These are phyloP conservation scores for Oryctes rhinoceros DNA, from an alignment of 1,140 invertebrate species.

Conservation along the genomic window DNA sequence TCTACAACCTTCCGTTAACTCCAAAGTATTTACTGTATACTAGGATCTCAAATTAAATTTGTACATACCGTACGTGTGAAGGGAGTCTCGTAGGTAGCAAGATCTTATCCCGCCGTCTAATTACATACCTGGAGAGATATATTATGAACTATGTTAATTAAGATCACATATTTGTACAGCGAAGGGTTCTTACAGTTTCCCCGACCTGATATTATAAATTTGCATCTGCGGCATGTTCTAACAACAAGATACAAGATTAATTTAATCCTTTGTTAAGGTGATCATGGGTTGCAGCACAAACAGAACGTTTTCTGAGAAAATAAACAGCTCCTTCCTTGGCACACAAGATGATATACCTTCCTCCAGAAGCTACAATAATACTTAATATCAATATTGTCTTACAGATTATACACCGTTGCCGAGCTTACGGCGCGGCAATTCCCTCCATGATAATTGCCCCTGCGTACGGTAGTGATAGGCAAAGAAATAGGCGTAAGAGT, in stretches of 20 bases:
- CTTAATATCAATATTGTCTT: slow-evolving; percentile 39
- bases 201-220: slow-evolving; percentile 33
- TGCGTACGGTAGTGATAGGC: background rate
- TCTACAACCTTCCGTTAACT: background rate
- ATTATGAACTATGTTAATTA: slow-evolving; percentile 36
- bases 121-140: slow-evolving; percentile 35
- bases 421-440: background rate
- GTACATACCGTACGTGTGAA: background rate
- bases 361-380: slow-evolving; percentile 35
- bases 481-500: too few relatives aligned
- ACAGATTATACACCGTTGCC: slow-evolving; percentile 14
- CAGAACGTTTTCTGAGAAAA: slow-evolving; percentile 32
- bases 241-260: slow-evolving; percentile 40
- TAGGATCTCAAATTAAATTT: background rate
- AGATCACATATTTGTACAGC: slow-evolving; percentile 32
- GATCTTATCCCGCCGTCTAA: background rate
- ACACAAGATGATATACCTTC: slow-evolving; percentile 22
- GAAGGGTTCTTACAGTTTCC: slow-evolving; percentile 23
- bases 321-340: slow-evolving; percentile 19
- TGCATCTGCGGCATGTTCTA: slow-evolving; percentile 39
- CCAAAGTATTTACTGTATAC: slow-evolving; percentile 17
- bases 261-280: slow-evolving; percentile 41
- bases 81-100: background rate
- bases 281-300: slow-evolving; percentile 37
- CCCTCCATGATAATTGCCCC: background rate